Conservation (phyloP, 2,888 invertebrate genomes). For the Sialis fuliginosa region DNA sequence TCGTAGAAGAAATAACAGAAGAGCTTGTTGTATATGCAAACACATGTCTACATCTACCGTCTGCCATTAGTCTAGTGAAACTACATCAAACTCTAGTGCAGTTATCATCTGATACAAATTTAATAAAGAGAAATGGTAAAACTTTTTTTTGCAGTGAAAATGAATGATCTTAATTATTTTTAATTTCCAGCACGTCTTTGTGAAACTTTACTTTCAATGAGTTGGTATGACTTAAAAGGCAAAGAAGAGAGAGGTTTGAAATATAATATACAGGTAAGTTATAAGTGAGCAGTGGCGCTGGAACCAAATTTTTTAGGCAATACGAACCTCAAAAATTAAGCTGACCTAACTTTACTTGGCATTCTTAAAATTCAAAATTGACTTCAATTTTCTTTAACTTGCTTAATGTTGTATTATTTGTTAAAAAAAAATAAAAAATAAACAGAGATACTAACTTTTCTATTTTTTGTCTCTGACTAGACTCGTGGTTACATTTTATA, state of each 20-base stretch:
- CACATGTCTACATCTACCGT: slow-evolving; percentile 33
- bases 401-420: too few relatives aligned
- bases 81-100: slow-evolving; percentile 30
- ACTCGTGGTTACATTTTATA: too few relatives aligned
- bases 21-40: slow-evolving; percentile 29
- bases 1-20: slow-evolving; percentile 22
- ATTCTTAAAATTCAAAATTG: too few relatives aligned
- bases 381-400: too few relatives aligned
- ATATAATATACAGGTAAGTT: slow-evolving; percentile 33
- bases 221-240: slow-evolving; percentile 51
- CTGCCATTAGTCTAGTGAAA: slow-evolving; percentile 34
- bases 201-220: slow-evolving; percentile 37
- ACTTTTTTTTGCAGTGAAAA: neutral
- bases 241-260: slow-evolving; percentile 41
- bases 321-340: too few relatives aligned
- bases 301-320: too few relatives aligned
- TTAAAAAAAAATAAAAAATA: too few relatives aligned
- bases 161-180: slow-evolving; percentile 14
- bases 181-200: slow-evolving; percentile 23
- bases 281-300: too few relatives aligned
- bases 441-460: too few relatives aligned
- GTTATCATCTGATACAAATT: slow-evolving; percentile 24
- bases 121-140: slow-evolving; percentile 27
- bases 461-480: too few relatives aligned
- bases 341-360: too few relatives aligned